A percentile compares a stretch with the other conserved stretches of the same genome.
Evolutionary conservation across 2,797 vertebrate species (phyloP).

Genomic region (Poecilia picta): DNA sequence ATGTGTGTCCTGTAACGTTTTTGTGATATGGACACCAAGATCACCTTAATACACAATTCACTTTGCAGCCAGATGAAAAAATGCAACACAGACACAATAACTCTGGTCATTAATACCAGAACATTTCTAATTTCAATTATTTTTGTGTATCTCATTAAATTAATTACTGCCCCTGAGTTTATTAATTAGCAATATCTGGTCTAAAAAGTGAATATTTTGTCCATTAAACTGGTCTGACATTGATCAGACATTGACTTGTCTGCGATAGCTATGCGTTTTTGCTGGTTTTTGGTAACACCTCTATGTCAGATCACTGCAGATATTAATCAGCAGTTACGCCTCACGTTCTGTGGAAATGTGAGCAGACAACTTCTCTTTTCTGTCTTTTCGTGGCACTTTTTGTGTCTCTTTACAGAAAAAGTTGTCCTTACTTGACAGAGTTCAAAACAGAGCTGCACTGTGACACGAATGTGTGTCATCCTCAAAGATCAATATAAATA

Average conservation of each 20-base stretch:
- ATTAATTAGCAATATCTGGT: neutral
- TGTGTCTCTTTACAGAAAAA: neutral
- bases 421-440: neutral
- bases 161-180: neutral
- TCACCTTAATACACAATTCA: neutral
- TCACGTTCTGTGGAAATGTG: slow-evolving; percentile 14
- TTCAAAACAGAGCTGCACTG: slow-evolving; percentile 22
- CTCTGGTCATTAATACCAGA: too few relatives aligned
- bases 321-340: slow-evolving; percentile 32
- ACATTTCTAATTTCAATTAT: too few relatives aligned
- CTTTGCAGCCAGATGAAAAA: neutral
- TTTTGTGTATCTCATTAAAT: too few relatives aligned
- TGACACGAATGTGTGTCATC: slow-evolving; percentile 1
- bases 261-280: neutral
- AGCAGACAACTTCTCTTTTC: slow-evolving; percentile 21
- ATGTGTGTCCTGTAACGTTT: too few relatives aligned
- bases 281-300: neutral
- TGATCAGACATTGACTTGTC: neutral
- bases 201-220: neutral
- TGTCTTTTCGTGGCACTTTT: neutral
- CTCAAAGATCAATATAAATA: slow-evolving; percentile 34
- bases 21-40: too few relatives aligned
- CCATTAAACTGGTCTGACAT: neutral
- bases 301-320: neutral
- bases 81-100: too few relatives aligned